Evolutionary conservation across 2,888 invertebrate genomes (phyloP), one percentile per base, ranked within the genome.

Genomic region (Watsonalla cultraria): DNA sequence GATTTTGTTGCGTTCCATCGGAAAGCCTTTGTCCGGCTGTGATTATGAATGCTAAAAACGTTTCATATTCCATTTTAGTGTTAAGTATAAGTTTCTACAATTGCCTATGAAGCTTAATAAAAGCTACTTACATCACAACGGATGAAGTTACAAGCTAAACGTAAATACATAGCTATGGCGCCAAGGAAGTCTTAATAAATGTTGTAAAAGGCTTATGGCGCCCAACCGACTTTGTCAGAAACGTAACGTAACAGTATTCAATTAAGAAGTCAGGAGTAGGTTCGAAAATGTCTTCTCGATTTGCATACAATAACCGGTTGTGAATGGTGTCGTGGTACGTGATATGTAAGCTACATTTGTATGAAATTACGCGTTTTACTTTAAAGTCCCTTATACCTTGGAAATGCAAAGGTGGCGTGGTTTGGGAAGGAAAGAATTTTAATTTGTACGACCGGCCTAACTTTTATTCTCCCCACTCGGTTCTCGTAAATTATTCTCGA

Each of bases 231-330:
- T n/a, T 9, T 47, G 34, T 0, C 9, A 48, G 37, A 48, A 48
- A 37, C n/a, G 48, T 14, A 48, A 47, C 35, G 35, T 37, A 11
- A 11, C 11, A 8, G 11, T 42, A 11, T 42, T 42, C 11, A 42
- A 37, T 37, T 11, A 8, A n/a, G n/a, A n/a, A n/a, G 42, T 11
- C 60, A 59, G 61, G 57, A 65, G 57, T 63, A 59, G 62, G 55
- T 55, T 73, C 74, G 78, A 78, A 83, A 84, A 80, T 79, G 70
- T 77, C 78, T 75, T 68, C 74, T 62, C 78, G 70, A 83, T 88
- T 89, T 84, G 82, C 88, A 88, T 87, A 88, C 86, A 89, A 86
- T 88, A 82, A 82, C 82, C 84, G 80, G 80, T 77, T 79, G 78
- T 74, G 80, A 78, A 78, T 71, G 73, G 74, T 72, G 65, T 61